Conservation (phyloP, 2,888 invertebrate species). For the Zygaena filipendulae region DNA sequence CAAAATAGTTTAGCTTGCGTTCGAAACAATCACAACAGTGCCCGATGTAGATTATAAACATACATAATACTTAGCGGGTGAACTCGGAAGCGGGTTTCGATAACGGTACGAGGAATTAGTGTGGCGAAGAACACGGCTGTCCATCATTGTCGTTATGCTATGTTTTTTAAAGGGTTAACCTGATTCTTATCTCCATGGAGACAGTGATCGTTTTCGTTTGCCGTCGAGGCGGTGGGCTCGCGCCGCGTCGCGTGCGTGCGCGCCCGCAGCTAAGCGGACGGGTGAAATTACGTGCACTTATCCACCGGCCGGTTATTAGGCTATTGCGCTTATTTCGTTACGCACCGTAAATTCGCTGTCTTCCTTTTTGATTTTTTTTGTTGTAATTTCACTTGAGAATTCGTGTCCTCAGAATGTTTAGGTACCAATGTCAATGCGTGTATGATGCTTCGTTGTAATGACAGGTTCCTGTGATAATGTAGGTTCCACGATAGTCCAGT, state of each 20-base stretch:
- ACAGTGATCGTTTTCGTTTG: too few relatives aligned
- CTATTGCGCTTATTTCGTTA: conserved; percentile 39
- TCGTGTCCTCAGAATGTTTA: too few relatives aligned
- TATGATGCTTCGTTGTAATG: too few relatives aligned
- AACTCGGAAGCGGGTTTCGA: conserved; percentile 47
- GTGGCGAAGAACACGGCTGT: conserved; percentile 4
- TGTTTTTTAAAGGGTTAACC: too few relatives aligned
- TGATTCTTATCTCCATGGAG: too few relatives aligned
- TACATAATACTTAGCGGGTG: too few relatives aligned
- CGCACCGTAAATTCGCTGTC: conserved; percentile 17
- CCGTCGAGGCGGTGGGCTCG: conserved; percentile 19
- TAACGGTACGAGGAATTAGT: conserved; percentile 44
- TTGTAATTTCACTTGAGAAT: too few relatives aligned
- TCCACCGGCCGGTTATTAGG: conserved; percentile 39
- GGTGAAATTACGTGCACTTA: conserved; percentile 58
- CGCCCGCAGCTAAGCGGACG: conserved; percentile 50
- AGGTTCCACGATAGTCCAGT: too few relatives aligned
- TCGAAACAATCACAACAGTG: conserved; percentile 1
- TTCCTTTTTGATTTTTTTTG: conserved; percentile 3
- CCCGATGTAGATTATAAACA: too few relatives aligned
- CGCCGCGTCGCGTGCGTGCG: conserved; percentile 49
- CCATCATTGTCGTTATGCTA: too few relatives aligned
- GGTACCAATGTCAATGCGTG: too few relatives aligned
- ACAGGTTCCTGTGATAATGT: too few relatives aligned
- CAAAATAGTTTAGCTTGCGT: conserved; percentile 7